Base-by-base conservation (phyloP, 2,888 invertebrate species). In the Lathronympha strigana region DNA sequence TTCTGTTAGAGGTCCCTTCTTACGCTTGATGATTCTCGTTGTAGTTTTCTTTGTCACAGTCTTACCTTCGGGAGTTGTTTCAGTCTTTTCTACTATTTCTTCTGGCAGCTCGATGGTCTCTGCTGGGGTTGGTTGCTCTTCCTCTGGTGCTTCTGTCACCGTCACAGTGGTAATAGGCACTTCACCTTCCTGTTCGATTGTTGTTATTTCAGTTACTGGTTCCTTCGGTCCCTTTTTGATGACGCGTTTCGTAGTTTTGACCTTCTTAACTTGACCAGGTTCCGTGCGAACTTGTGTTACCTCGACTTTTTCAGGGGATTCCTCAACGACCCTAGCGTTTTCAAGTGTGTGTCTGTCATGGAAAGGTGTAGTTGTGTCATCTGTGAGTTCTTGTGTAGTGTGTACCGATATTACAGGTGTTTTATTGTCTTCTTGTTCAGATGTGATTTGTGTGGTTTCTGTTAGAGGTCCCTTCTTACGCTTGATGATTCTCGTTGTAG, bases 401-500 rank as follows among this genome's bases (percentile, higher is more conserved):
- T 40, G 28, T 19, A 50, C 38, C 1, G 50, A 40, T n/a, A 77
- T 80, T 1, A 78, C 69, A 0, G 86, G 82, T 23, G 69, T 69
- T 25, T 79, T 71, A 15, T 74, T 77, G n/a, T 31, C 50, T 17
- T 11, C 13, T 50, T 50, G 50, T 50, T 50, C 50, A 50, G 36
- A 38, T 8, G 53, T 38, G 6, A 53, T 53, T 38, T 53, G 36
- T 15, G 50, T 50, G 11, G 38, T 53, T 38, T 53, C 53, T 9
- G 21, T 38, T 8, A 21, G n/a, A 15, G 23, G 23, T 15, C 53
- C 23, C 23, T 38, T 21, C 15, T 38, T 21, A 9, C 53, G 53
- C 9, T 53, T 53, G 2, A 38, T 81, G 0, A 79, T 69, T 15
- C 78, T 75, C 66, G 83, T 86, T 17, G 78, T 80, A 11, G 71